Evolutionary conservation across 2,797 vertebrate species (phyloP), one percentile per base, ranked within the genome.

Genomic region (Tragopan temminckii): DNA sequence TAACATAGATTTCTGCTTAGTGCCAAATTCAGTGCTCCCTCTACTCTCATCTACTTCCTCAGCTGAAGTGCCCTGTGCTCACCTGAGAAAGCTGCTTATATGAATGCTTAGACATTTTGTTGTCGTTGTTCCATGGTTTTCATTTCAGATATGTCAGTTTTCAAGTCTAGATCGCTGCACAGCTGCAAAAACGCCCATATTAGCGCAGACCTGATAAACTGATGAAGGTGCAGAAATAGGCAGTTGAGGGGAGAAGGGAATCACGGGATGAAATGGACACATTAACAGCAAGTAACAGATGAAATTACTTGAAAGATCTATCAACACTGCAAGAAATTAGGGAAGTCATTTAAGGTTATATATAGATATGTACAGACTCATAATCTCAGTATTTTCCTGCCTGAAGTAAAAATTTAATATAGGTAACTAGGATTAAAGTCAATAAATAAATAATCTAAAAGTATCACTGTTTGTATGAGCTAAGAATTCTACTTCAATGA

Each of bases 371-470:
- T 13, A 66, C 3, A 75, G 29, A 29, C 5, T 35, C 2, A 2
- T 18, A 79, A 5, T 19, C 29, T 58, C 15, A 70, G 18, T 27
- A 2, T 45, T 77, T 80, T 83, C 5, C 13, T 85, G 80, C 40
- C 24, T 7, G 6, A 67, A 71, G 4, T 10, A 23, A 40, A 27
- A 5, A 31, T 70, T 80, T 68, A 43, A 33, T 29, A 14, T 20
- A 1, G 0, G 2, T 57, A 71, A 70, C 72, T 18, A 58, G 20
- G 3, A 4, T 58, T 57, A 74, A 75, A 67, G 3, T 12, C 35
- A 79, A 72, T 15, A 76, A 91, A 79, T 9, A 71, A 58, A 58
- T 36, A 58, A 63, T 27, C 5, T 19, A n/a, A 58, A 90, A 59
- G 25, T 85, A 25, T 90, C 5, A 3, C 3, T 2, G 1, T n/a